phyloP scores from a whole-genome alignment of 2,113 vertebrate species.

The Sitta europaea region DNA sequence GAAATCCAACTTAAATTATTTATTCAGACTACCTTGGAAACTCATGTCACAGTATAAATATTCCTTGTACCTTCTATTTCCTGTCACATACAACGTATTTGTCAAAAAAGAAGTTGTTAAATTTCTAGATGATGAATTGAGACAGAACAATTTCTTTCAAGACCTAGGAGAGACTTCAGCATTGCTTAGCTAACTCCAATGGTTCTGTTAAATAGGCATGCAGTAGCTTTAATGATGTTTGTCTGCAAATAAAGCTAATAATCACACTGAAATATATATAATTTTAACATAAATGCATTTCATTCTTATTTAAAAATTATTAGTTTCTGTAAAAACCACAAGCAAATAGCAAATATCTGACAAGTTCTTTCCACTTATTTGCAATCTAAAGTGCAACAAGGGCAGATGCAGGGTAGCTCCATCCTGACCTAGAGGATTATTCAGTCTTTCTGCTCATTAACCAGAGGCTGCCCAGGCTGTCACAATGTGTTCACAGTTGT shows the following conservation, averaged over 20 bases:
- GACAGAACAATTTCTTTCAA: neutral
- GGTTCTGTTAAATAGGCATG: neutral
- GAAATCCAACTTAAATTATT: neutral
- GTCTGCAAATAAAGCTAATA: constrained; percentile 27
- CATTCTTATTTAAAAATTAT: constrained; percentile 43
- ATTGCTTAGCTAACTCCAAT: neutral
- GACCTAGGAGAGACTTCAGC: neutral
- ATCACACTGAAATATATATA: neutral
- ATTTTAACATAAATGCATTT: neutral
- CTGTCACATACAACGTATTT: neutral
- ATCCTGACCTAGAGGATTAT: constrained; percentile 52
- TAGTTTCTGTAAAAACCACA: neutral
- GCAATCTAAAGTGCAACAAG: neutral
- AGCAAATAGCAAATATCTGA: neutral
- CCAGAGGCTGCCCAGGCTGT: constrained; percentile 19
- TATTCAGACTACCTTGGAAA: neutral
- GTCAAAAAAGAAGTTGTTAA: neutral
- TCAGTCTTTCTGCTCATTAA: constrained; percentile 59
- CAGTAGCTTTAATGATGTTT: neutral
- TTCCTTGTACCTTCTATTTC: neutral
- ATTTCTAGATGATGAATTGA: neutral
- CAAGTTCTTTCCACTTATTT: neutral
- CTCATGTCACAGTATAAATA: neutral
- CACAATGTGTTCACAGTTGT: constrained; percentile 24
- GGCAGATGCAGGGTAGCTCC: neutral